These are phyloP conservation scores for Poecile atricapillus DNA, from an alignment of 2,113 vertebrate genomes.

Conservation along the genomic window DNA sequence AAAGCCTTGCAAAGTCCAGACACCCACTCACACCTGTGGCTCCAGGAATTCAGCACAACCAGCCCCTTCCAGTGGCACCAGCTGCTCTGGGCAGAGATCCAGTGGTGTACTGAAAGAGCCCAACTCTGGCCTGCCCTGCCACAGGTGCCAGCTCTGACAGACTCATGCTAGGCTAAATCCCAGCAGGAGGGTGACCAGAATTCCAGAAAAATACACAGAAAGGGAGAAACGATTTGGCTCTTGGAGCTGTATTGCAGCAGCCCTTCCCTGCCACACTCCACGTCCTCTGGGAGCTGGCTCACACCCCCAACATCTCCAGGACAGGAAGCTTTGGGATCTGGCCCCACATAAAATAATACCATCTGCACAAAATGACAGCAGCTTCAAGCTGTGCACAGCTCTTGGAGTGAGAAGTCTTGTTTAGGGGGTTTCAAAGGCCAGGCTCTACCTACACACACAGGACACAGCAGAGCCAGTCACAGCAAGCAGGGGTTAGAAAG, in stretches of 20 bases:
- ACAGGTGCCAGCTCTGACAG: background rate
- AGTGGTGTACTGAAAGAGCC: background rate
- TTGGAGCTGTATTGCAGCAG: background rate
- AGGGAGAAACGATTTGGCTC: background rate
- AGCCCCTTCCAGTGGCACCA: background rate
- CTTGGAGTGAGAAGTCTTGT: background rate
- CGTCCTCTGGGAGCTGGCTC: background rate
- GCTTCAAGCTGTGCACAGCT: background rate
- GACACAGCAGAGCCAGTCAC: background rate
- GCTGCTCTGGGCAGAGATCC: background rate
- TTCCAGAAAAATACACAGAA: background rate
- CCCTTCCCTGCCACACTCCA: background rate
- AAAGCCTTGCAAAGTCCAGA: background rate
- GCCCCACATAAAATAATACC: background rate
- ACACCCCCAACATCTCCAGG: background rate
- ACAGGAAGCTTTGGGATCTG: background rate
- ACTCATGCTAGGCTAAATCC: background rate
- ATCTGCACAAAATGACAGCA: background rate
- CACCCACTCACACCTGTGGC: background rate
- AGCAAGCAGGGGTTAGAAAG: constrained; percentile 5
- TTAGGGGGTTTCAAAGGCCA: background rate
- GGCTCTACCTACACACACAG: background rate
- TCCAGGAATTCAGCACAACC: background rate
- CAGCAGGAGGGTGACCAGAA: background rate
- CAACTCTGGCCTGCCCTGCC: background rate